A percentile compares a stretch with the other conserved stretches of the same genome.
Evolutionary conservation across 2,797 vertebrate species (phyloP).

Genomic region (Fratercula arctica): DNA sequence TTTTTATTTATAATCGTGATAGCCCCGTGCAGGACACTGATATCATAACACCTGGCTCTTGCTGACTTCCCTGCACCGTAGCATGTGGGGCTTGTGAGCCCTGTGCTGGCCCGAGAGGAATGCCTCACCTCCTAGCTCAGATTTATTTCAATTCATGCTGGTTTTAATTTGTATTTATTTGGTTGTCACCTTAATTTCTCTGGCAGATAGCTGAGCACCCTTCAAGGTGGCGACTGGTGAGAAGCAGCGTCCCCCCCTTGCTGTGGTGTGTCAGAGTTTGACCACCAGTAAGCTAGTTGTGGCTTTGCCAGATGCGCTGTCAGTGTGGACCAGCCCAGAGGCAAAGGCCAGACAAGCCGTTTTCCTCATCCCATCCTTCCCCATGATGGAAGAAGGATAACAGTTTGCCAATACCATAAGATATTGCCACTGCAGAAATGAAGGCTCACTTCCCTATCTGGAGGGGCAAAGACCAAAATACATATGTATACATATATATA

Average conservation of each 20-base stretch:
- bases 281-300: not conserved
- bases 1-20: not conserved
- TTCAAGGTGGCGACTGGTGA: not conserved
- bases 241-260: not conserved
- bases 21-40: not conserved
- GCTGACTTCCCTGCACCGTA: not conserved
- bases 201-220: not conserved
- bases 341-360: not conserved
- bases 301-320: not conserved
- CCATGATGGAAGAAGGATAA: not conserved
- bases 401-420: not conserved
- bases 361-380: not conserved
- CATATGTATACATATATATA: not conserved
- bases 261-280: fast-evolving
- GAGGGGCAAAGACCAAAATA: not conserved
- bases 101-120: not conserved
- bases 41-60: not conserved
- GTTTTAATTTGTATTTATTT: not conserved
- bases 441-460: not conserved
- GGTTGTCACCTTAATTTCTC: not conserved
- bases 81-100: not conserved
- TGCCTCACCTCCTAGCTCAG: not conserved
- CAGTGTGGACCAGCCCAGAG: not conserved
- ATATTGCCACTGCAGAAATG: not conserved
- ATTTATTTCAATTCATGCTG: not conserved